Percentiles rank a stretch among this genome's conserved stretches.
Evolutionary conservation across 1,140 invertebrate genomes (phyloP).

Genomic region (Oryctes rhinoceros): DNA sequence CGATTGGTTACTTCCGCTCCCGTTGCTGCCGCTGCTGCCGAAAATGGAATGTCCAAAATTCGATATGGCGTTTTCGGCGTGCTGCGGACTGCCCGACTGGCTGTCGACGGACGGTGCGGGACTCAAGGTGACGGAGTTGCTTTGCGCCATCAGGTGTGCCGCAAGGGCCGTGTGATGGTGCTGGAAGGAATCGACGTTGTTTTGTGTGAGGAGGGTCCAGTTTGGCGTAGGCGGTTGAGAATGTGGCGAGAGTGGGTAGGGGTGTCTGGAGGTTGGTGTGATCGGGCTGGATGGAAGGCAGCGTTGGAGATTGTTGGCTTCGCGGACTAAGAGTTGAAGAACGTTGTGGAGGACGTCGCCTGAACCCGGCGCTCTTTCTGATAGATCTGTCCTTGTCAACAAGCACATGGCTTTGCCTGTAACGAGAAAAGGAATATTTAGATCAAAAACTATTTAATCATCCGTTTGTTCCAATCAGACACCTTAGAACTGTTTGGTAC

Average conservation of each 20-base stretch:
- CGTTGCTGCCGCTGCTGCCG: constrained; percentile 61
- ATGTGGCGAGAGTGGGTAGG: constrained; percentile 77
- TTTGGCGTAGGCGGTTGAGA: constrained; percentile 81
- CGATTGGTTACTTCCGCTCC: constrained; percentile 73
- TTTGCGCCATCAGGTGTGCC: constrained; percentile 71
- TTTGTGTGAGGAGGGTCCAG: constrained; percentile 71
- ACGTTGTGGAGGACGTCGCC: constrained; percentile 95
- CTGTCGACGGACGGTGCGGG: constrained; percentile 89
- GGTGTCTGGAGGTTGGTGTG: constrained; percentile 82
- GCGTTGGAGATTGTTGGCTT: constrained; percentile 77
- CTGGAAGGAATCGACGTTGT: constrained; percentile 71
- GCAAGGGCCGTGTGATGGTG: constrained; percentile 70
- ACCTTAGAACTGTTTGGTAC: too few species aligned
- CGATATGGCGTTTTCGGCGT: constrained; percentile 64
- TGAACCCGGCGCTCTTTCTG: constrained; percentile 88
- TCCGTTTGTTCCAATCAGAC: too few species aligned
- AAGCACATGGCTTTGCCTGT: constrained; percentile 89
- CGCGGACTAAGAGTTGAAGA: constrained; percentile 85
- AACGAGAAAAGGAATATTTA: constrained; percentile 52
- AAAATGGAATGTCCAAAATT: constrained; percentile 57
- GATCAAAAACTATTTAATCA: neutral
- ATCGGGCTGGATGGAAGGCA: constrained; percentile 84
- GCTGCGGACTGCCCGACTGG: constrained; percentile 82
- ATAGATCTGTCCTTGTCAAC: constrained; percentile 87
- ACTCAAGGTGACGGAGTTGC: constrained; percentile 87